Percentiles rank a stretch among this genome's conserved stretches.
phyloP scores from a whole-genome alignment of 2,113 vertebrate species.

The Urocolius indicus region DNA sequence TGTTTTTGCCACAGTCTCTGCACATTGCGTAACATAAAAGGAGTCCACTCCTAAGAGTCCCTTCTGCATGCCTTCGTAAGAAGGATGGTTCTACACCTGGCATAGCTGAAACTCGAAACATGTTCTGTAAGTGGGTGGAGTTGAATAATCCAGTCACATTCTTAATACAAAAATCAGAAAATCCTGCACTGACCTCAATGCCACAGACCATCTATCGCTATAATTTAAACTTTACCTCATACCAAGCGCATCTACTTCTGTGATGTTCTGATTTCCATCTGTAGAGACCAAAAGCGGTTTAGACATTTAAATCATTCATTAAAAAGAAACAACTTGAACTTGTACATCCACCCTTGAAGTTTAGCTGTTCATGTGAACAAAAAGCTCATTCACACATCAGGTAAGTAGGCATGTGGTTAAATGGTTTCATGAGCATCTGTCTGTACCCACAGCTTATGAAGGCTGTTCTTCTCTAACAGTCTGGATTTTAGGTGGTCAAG shows the following conservation, averaged over 20 bases:
- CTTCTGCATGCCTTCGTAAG: background rate
- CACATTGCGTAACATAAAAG: background rate
- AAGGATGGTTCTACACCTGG: background rate
- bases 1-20: background rate
- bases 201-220: background rate
- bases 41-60: background rate
- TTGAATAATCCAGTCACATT: background rate
- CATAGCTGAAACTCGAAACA: background rate
- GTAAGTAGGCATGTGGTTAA: background rate
- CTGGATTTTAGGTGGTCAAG: background rate
- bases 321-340: background rate
- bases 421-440: background rate
- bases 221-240: constrained; percentile 73
- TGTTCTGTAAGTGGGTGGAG: background rate
- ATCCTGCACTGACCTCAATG: background rate
- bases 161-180: background rate
- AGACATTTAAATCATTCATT: background rate
- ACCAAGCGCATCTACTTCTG: constrained; percentile 76
- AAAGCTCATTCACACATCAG: background rate
- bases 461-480: background rate
- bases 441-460: background rate
- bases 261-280: constrained; percentile 74
- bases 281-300: background rate
- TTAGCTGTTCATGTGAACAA: background rate
- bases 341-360: background rate